Conservation (phyloP, 2,888 invertebrate genomes). For the Athalia cordata region DNA sequence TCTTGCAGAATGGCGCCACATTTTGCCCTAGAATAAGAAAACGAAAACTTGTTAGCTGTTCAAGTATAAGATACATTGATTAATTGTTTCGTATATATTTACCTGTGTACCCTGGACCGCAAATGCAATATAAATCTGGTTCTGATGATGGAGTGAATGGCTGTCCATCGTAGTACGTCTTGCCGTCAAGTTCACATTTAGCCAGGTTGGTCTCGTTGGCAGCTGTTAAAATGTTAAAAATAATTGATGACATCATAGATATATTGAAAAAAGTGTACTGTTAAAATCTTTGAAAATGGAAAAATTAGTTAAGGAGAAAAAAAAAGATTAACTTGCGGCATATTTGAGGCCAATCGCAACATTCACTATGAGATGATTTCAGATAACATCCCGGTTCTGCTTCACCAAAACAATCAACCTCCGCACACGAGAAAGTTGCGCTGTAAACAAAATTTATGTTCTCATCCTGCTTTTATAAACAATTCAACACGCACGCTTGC, state of each 20-base stretch:
- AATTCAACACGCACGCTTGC: too few relatives aligned
- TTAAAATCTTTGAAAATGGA: not conserved
- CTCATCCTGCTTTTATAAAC: too few relatives aligned
- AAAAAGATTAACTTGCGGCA: constrained; percentile 60
- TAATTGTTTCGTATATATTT: not conserved
- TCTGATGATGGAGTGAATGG: constrained; percentile 54
- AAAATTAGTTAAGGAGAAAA: not conserved
- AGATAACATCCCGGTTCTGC: constrained; percentile 54
- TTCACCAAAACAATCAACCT: constrained; percentile 54
- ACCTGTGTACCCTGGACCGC: constrained; percentile 57
- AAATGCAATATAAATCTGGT: constrained; percentile 57
- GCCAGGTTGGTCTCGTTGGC: constrained; percentile 53
- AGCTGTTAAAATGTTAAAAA: constrained; percentile 53
- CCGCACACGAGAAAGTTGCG: constrained; percentile 57
- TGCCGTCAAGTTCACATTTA: constrained; percentile 61
- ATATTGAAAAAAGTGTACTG: not conserved
- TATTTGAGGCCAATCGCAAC: constrained; percentile 54
- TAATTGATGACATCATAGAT: not conserved
- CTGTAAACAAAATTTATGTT: constrained; percentile 46
- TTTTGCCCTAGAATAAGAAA: constrained; percentile 55
- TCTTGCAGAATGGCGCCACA: constrained; percentile 61
- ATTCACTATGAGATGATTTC: constrained; percentile 31
- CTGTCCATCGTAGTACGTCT: constrained; percentile 61
- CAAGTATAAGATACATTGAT: not conserved
- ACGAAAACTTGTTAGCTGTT: not conserved